phyloP scores from a whole-genome alignment of 2,888 invertebrate species.

The Heliconius erato region DNA sequence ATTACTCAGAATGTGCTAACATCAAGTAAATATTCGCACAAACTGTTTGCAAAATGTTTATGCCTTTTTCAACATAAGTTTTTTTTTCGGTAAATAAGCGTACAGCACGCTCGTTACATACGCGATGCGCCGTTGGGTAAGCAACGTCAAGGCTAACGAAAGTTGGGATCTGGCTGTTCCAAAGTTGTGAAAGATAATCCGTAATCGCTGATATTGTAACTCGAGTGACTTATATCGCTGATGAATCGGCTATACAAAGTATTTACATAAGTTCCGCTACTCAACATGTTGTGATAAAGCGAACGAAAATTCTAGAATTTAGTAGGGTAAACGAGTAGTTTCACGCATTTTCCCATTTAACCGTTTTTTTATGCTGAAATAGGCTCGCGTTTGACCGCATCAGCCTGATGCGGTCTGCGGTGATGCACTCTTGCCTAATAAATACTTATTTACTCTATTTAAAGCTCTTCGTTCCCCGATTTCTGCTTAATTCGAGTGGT shows the following conservation, averaged over 20 bases:
- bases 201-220: constrained; percentile 10
- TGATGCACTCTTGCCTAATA: no score
- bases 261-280: background rate
- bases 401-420: no score
- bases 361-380: no score
- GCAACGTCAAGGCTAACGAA: constrained; percentile 14
- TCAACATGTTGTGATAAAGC: background rate
- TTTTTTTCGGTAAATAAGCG: constrained; percentile 24
- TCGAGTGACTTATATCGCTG: background rate
- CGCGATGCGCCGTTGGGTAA: constrained; percentile 7
- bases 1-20: constrained; percentile 8
- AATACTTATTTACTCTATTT: no score
- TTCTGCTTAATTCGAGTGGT: no score
- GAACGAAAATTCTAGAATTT: background rate
- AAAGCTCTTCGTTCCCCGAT: no score
- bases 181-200: constrained; percentile 18
- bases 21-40: background rate
- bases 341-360: background rate
- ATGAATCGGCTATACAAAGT: background rate
- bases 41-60: background rate
- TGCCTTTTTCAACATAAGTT: background rate
- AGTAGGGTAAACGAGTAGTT: background rate
- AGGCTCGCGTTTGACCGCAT: no score
- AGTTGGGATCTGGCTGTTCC: background rate
- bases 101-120: constrained; percentile 15